A percentile compares a stretch with the other conserved stretches of the same genome.
These are phyloP conservation scores for Colinus virginianus DNA, from an alignment of 2,113 vertebrate species.

Conservation along the genomic window DNA sequence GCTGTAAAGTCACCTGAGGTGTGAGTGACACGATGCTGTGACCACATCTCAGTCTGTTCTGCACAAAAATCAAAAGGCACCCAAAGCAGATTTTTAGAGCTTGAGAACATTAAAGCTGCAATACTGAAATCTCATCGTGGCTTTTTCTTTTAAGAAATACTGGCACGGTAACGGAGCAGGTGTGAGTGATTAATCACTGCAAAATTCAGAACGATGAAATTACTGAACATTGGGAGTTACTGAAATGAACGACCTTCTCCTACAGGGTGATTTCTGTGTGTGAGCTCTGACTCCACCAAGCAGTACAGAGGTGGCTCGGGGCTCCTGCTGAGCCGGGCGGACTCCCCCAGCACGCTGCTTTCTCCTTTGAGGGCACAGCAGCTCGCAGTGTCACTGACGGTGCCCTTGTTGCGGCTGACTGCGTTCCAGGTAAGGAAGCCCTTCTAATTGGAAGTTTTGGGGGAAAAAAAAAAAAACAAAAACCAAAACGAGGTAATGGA, in stretches of 20 bases:
- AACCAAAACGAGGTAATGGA: no score
- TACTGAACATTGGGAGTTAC: not conserved
- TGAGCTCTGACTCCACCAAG: slow-evolving; percentile 69
- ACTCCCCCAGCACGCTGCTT: slow-evolving; percentile 60
- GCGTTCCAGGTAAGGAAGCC: slow-evolving; percentile 45
- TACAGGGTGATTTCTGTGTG: slow-evolving; percentile 60
- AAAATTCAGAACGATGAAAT: not conserved
- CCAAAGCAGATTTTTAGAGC: not conserved
- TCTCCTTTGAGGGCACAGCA: slow-evolving; percentile 74
- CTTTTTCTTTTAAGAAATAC: not conserved
- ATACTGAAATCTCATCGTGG: not conserved
- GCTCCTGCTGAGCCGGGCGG: slow-evolving; percentile 74
- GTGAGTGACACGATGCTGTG: not conserved
- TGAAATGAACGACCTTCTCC: not conserved
- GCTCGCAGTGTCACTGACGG: slow-evolving; percentile 49
- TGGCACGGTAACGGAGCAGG: not conserved
- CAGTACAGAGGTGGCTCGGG: slow-evolving; percentile 43
- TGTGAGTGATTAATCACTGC: not conserved
- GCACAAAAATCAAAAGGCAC: not conserved
- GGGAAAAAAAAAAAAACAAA: not conserved
- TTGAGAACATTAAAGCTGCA: not conserved
- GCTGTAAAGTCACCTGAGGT: not conserved
- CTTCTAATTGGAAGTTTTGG: not conserved
- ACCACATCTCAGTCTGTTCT: not conserved
- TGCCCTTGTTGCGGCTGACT: slow-evolving; percentile 64